A percentile compares a stretch with the other conserved stretches of the same genome.
These are phyloP conservation scores for Dicrurus megarhynchus DNA, from an alignment of 2,113 vertebrate genomes.

Conservation along the genomic window DNA sequence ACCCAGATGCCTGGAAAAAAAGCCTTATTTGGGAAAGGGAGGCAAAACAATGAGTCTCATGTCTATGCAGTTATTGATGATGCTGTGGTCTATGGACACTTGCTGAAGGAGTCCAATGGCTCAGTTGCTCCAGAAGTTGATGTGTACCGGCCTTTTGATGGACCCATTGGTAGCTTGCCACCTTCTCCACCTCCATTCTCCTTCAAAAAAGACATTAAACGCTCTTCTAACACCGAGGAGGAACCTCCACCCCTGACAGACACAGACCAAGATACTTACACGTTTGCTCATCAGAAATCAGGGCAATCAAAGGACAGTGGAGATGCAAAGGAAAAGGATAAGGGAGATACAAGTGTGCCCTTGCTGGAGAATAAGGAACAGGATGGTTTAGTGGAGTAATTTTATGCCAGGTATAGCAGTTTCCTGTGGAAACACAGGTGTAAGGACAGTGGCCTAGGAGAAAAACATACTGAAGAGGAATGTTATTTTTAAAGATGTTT, in stretches of 20 bases:
- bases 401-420: not conserved
- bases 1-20: constrained; percentile 74
- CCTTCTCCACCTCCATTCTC: constrained; percentile 73
- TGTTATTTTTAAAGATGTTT: not conserved
- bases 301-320: not conserved
- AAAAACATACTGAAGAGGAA: not conserved
- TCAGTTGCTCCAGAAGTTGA: constrained; percentile 57
- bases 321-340: not conserved
- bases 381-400: not conserved
- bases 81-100: constrained; percentile 81
- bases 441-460: not conserved
- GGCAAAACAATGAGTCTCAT: constrained; percentile 83
- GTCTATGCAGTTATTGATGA: constrained; percentile 91
- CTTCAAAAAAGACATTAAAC: constrained; percentile 54
- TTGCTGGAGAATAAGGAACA: constrained; percentile 60
- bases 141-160: constrained; percentile 76
- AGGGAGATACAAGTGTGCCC: constrained; percentile 32
- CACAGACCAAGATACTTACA: constrained; percentile 81
- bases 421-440: not conserved
- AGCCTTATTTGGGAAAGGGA: constrained; percentile 71
- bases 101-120: constrained; percentile 70
- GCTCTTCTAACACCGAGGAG: not conserved
- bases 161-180: constrained; percentile 71
- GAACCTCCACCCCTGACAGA: constrained; percentile 41
- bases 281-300: constrained; percentile 73